Evolutionary conservation across 1,140 invertebrate genomes (phyloP).

Genomic region (Zophobas morio): DNA sequence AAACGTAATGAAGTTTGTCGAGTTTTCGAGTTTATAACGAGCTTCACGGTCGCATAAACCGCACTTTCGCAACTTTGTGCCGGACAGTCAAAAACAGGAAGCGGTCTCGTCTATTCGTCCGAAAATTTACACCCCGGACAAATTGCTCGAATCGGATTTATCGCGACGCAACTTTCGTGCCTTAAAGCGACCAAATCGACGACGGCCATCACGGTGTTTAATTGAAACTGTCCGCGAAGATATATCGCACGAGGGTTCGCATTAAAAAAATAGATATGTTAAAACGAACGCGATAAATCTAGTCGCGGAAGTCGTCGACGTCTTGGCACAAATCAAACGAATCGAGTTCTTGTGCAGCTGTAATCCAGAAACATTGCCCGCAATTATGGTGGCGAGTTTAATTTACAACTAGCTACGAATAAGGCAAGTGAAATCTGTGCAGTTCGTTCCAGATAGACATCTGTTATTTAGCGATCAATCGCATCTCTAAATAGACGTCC

Average conservation of each 20-base stretch:
- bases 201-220: slow-evolving; percentile 10
- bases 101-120: slow-evolving; percentile 5
- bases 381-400: slow-evolving; percentile 40
- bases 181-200: slow-evolving; percentile 6
- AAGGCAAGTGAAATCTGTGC: slow-evolving; percentile 48
- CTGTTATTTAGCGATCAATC: slow-evolving; percentile 44
- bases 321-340: slow-evolving; percentile 37
- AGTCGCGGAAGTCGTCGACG: slow-evolving; percentile 20
- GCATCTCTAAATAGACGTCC: slow-evolving; percentile 29
- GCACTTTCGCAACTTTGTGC: slow-evolving; percentile 33
- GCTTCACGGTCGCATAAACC: slow-evolving; percentile 37
- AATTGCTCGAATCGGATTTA: slow-evolving; percentile 3
- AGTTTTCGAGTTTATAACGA: slow-evolving; percentile 45
- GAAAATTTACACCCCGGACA: not conserved
- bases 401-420: slow-evolving; percentile 45
- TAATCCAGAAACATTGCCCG: slow-evolving; percentile 28
- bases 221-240: slow-evolving; percentile 30
- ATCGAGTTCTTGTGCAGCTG: slow-evolving; percentile 18
- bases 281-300: slow-evolving; percentile 31
- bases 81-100: slow-evolving; percentile 37
- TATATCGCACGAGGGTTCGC: not conserved
- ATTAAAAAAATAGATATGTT: slow-evolving; percentile 20
- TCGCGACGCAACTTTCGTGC: not conserved
- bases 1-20: slow-evolving; percentile 45
- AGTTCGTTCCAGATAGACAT: slow-evolving; percentile 50